Conservation (phyloP, 2,888 invertebrate genomes). For the Meta bourneti region DNA sequence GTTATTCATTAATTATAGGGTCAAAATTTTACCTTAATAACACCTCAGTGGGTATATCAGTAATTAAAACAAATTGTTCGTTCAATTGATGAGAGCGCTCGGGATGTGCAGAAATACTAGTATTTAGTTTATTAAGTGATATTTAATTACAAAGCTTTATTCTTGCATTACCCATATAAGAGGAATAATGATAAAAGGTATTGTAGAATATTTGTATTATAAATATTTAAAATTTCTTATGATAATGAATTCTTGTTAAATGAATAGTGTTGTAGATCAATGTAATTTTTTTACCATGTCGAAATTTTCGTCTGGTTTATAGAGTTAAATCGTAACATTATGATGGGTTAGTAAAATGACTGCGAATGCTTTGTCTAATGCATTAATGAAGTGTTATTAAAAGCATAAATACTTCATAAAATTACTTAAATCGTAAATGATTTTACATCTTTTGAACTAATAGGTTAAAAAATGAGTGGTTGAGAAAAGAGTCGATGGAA, state of each 20-base stretch:
- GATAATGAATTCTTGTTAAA: neutral
- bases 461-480: too few relatives aligned
- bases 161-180: neutral
- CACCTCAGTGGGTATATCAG: neutral
- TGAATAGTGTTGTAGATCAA: neutral
- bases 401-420: too few relatives aligned
- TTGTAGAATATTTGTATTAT: too few relatives aligned
- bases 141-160: constrained; percentile 4
- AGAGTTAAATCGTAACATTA: neutral
- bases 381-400: neutral
- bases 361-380: neutral
- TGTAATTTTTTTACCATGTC: neutral
- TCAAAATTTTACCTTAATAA: neutral
- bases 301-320: neutral
- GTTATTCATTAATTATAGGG: constrained; percentile 33
- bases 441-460: too few relatives aligned
- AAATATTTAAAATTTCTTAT: neutral
- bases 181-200: too few relatives aligned
- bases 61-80: neutral
- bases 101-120: neutral
- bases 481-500: neutral
- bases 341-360: neutral
- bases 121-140: constrained; percentile 7
- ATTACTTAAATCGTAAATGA: too few relatives aligned
- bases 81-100: neutral